Base-by-base conservation (phyloP, 2,888 invertebrate species). In the Rosalia funebris region DNA sequence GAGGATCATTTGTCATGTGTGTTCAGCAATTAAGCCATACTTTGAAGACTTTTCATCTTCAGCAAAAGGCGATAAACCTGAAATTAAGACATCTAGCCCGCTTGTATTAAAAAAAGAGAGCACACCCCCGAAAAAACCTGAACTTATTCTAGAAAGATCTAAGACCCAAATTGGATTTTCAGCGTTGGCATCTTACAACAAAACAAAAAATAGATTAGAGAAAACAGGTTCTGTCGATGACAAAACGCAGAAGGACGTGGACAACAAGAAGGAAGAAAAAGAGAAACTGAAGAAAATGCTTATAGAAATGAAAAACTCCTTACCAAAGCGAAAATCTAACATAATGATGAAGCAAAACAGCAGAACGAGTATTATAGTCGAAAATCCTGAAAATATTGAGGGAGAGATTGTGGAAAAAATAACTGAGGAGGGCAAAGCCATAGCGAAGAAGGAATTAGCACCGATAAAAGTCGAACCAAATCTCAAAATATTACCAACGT, bases 261-360 rank as follows among this genome's bases (percentile, higher is more conserved):
- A 48, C 7, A 79, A 78, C 25, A 80, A 78, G 62, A 75, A 73
- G 44, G 82, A 86, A 68, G 87, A 88, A 71, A 85, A 85, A 72
- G 86, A 86, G 74, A 85, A 84, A 75, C 80, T 91, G 19, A 88
- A 87, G 76, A 88, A 89, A 79, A 89, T 90, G 86, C 78, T 91
- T 63, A 90, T 90, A 73, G 90, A 91, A 82, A 90, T 91, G 88
- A 91, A 90, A 79, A 87, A 91, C 77, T 90, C 90, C 9, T 80
- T 91, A 61, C 89, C 90, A 0, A 84, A 86, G 68, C 77, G 84
- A 16, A 85, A 84, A 66, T 79, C 81, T 25, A 82, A 75, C 54
- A 71, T 74, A 19, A 41, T 67, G 45, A 65, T 69, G 63, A 73
- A 79, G 68, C 73, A 76, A 61, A 75, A 73, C 60, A 75, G 70